Evolutionary conservation across 2,888 invertebrate genomes (phyloP).

Genomic region (Melanostoma mellinum): DNA sequence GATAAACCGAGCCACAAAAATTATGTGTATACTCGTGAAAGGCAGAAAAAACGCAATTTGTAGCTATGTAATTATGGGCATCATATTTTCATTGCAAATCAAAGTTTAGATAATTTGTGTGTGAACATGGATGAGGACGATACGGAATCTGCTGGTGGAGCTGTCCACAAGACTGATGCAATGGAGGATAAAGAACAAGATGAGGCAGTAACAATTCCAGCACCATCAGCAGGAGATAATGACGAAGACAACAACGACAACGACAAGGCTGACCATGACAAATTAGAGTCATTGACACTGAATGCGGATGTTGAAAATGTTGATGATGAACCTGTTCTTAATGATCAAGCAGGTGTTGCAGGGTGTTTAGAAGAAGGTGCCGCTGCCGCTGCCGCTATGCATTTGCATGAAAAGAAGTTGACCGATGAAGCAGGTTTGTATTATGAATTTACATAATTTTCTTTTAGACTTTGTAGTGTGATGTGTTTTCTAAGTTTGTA

Average conservation of each 20-base stretch:
- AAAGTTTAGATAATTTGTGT: conserved; percentile 49
- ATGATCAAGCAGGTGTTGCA: conserved; percentile 47
- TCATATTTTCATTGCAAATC: conserved; percentile 38
- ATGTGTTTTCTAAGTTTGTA: background rate
- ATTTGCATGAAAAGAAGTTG: conserved; percentile 30
- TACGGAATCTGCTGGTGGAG: conserved; percentile 37
- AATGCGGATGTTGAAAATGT: conserved; percentile 70
- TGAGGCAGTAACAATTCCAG: conserved; percentile 11
- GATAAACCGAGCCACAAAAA: conserved; percentile 53
- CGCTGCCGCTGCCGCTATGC: conserved; percentile 36
- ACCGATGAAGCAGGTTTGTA: conserved; percentile 32
- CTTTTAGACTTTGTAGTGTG: background rate
- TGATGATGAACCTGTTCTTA: conserved; percentile 71
- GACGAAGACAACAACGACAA: conserved; percentile 31
- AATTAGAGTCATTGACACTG: conserved; percentile 72
- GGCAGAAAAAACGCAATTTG: conserved; percentile 46
- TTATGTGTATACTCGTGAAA: conserved; percentile 64
- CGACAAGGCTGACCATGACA: conserved; percentile 65
- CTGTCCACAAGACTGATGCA: conserved; percentile 37
- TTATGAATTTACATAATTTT: conserved; percentile 7
- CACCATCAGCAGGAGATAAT: conserved; percentile 33
- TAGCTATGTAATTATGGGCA: conserved; percentile 66
- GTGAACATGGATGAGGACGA: conserved; percentile 60
- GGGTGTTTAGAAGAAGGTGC: conserved; percentile 38
- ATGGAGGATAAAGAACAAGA: conserved; percentile 6